Evolutionary conservation across 2,797 vertebrate genomes (phyloP).

Genomic region (Iguana delicatissima): DNA sequence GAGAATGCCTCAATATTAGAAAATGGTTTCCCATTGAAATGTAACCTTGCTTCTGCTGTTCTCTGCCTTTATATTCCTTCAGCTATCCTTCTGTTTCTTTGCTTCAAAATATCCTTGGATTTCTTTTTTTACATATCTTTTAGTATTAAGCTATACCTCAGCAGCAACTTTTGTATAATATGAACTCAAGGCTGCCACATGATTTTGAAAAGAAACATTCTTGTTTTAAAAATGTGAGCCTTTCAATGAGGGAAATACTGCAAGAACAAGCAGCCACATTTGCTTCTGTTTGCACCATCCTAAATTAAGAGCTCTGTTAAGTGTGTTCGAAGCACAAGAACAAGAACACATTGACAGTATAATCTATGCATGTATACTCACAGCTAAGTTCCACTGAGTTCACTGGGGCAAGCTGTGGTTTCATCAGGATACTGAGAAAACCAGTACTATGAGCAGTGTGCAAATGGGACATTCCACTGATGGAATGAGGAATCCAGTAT

Average conservation of each 20-base stretch:
- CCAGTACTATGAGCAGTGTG: background rate
- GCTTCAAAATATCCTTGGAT: slow-evolving; percentile 9
- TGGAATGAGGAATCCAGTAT: background rate
- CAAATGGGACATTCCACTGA: background rate
- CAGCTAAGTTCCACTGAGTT: background rate
- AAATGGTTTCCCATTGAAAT: slow-evolving; percentile 52
- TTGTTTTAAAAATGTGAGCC: slow-evolving; percentile 59
- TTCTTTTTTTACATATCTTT: background rate
- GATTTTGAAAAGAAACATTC: slow-evolving; percentile 56
- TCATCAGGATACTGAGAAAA: accelerated
- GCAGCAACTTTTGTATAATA: background rate
- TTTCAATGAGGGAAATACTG: slow-evolving; percentile 61
- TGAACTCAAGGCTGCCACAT: slow-evolving; percentile 37
- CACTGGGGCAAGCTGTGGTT: background rate
- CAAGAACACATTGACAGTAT: too few species aligned
- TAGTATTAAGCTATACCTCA: slow-evolving; percentile 35
- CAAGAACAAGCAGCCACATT: slow-evolving; percentile 52
- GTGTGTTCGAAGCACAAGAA: background rate
- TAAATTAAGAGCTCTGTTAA: slow-evolving; percentile 55
- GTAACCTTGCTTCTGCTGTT: slow-evolving; percentile 55
- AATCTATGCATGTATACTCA: background rate
- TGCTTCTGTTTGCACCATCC: slow-evolving; percentile 70
- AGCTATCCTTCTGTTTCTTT: slow-evolving; percentile 36
- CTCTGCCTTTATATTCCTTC: slow-evolving; percentile 48
- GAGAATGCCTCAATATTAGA: slow-evolving; percentile 44